These are phyloP conservation scores for Melipona beecheii DNA, from an alignment of 2,888 invertebrate genomes.

Conservation along the genomic window DNA sequence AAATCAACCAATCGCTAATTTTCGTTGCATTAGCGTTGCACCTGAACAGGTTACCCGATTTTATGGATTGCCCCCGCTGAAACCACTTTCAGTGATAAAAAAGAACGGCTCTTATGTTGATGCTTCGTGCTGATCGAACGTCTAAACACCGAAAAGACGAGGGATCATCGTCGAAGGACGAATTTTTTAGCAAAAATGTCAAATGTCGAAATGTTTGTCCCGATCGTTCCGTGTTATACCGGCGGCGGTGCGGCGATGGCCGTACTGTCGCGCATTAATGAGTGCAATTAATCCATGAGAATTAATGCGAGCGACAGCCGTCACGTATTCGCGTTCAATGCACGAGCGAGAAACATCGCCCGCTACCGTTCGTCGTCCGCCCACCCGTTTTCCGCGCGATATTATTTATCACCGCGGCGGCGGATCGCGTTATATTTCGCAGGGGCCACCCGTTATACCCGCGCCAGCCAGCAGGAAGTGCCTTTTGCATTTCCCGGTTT, in stretches of 20 bases:
- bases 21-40: no score
- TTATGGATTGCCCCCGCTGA: no score
- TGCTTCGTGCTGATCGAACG: no score
- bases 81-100: no score
- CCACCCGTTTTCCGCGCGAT: slow-evolving; percentile 38
- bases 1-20: no score
- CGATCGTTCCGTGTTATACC: slow-evolving; percentile 31
- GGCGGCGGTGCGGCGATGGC: neutral
- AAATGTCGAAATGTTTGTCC: slow-evolving; percentile 23
- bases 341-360: slow-evolving; percentile 37
- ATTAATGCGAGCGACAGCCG: slow-evolving; percentile 74
- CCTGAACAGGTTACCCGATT: no score
- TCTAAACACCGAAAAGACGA: no score
- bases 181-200: neutral
- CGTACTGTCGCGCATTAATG: slow-evolving; percentile 71
- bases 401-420: slow-evolving; percentile 52
- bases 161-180: neutral
- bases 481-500: slow-evolving; percentile 59
- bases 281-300: slow-evolving; percentile 73
- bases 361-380: slow-evolving; percentile 25
- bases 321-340: slow-evolving; percentile 60
- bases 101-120: no score
- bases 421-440: slow-evolving; percentile 49
- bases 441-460: slow-evolving; percentile 44
- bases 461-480: slow-evolving; percentile 40